Base-by-base conservation (phyloP, 2,797 vertebrate species). In the Peromyscus attwateri region DNA sequence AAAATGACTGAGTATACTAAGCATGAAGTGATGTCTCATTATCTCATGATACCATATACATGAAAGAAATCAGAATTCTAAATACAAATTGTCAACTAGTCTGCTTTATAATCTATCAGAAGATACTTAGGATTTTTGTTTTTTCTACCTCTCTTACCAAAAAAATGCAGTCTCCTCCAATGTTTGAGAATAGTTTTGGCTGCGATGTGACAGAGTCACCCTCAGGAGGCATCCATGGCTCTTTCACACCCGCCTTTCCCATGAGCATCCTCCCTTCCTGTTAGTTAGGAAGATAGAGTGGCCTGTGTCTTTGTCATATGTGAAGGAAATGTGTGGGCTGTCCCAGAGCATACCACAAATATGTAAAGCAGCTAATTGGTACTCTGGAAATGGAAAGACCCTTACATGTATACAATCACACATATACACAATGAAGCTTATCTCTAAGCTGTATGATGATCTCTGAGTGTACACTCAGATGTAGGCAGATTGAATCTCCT, bases 261-360 rank as follows among this genome's bases (percentile, higher is more conserved):
- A 96, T 9, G 83, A 97, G 57, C 21, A 76, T 55, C 76, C 73
- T 64, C 49, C 82, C 40, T 68, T 62, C 49, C 49, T 52, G 34
- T 11, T 14, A 80, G 91, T 14, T 29, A 79, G 71, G 46, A 76
- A 10, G 68, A 70, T 6, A 31, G 75, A 34, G 19, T 40, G 66
- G 27, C 79, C 9, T 31, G 83, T 49, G 64, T 82, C 79, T 66
- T 73, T 23, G 7, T 91, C 60, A n/a, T 1, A 0, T 49, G 75
- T 66, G 96, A 87, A 96, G 80, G 90, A 94, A 93, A 60, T 46
- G 76, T 0, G 16, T 68, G 60, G 89, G 83, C n/a, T 85, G 52
- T 34, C 77, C 93, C 90, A 29, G 60, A 68, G n/a, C 31, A 92
- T 8, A 70, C 94, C 94, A 88, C 96, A 96, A 87, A 84, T 94